Evolutionary conservation across 1,140 invertebrate genomes (phyloP).

Genomic region (Diprion similis): DNA sequence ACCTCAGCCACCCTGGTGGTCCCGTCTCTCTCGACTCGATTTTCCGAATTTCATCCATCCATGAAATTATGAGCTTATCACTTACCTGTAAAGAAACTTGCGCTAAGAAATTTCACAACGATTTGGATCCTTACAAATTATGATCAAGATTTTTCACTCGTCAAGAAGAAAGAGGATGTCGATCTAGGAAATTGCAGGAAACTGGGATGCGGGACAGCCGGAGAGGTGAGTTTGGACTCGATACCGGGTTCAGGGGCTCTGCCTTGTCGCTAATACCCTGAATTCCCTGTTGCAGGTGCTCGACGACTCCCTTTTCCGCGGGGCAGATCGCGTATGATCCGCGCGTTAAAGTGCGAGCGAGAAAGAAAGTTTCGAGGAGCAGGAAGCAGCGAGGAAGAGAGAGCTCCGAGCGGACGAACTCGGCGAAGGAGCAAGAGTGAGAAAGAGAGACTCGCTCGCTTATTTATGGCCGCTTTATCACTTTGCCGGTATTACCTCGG

Average conservation of each 20-base stretch:
- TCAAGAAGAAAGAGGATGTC: too few relatives aligned
- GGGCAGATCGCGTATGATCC: not conserved
- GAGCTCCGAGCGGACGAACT: conserved; percentile 13
- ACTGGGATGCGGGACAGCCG: too few relatives aligned
- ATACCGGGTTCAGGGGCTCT: not conserved
- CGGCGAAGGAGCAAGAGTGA: conserved; percentile 36
- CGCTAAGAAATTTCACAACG: too few relatives aligned
- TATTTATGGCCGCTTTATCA: conserved; percentile 64
- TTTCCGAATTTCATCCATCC: not conserved
- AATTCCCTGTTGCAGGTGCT: conserved; percentile 44
- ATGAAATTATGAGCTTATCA: too few relatives aligned
- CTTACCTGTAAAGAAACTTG: too few relatives aligned
- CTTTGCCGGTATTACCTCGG: conserved; percentile 59
- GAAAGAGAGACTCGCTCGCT: conserved; percentile 41
- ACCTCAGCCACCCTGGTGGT: conserved; percentile 27
- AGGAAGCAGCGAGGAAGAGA: conserved; percentile 20
- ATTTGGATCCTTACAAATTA: too few relatives aligned
- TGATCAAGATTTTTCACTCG: too few relatives aligned
- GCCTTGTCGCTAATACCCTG: conserved; percentile 28
- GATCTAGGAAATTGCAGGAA: too few relatives aligned
- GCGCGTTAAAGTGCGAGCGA: conserved; percentile 31
- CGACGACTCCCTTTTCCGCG: conserved; percentile 10
- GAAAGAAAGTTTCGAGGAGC: conserved; percentile 10
- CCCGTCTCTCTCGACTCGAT: not conserved
- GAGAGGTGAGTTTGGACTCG: too few relatives aligned